phyloP scores from a whole-genome alignment of 2,888 invertebrate genomes.

The Caenorhabditis afra region DNA sequence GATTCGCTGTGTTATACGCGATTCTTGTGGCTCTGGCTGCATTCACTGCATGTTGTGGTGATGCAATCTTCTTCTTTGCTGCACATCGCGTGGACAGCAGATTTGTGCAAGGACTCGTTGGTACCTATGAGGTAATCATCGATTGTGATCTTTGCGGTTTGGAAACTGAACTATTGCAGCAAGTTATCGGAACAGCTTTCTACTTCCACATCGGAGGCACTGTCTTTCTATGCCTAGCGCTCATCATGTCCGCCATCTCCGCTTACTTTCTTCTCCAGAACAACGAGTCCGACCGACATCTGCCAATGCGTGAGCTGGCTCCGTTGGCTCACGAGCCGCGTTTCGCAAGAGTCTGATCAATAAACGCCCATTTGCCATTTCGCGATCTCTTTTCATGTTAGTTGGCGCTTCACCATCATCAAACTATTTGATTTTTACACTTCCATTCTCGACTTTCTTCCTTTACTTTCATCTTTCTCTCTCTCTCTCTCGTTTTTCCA shows the following conservation, averaged over 20 bases:
- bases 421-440: conserved; percentile 16
- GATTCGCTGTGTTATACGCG: conserved; percentile 75
- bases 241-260: conserved; percentile 74
- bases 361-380: conserved; percentile 22
- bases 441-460: background rate
- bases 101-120: conserved; percentile 79
- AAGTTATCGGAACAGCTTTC: conserved; percentile 79
- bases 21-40: conserved; percentile 75
- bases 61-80: conserved; percentile 79
- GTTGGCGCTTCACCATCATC: conserved; percentile 29
- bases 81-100: conserved; percentile 79
- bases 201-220: conserved; percentile 77
- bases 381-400: conserved; percentile 44
- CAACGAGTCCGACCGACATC: conserved; percentile 58
- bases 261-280: conserved; percentile 76
- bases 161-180: too few species aligned
- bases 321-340: conserved; percentile 54
- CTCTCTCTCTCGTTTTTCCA: background rate
- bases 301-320: conserved; percentile 71
- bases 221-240: conserved; percentile 74
- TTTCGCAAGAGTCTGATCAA: conserved; percentile 50
- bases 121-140: conserved; percentile 78
- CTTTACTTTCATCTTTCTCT: too few species aligned
- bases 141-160: too few species aligned
- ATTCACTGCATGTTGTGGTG: conserved; percentile 67